Evolutionary conservation across 2,797 vertebrate genomes (phyloP), one percentile per base, ranked within the genome.

Genomic region (Galago senegalensis): DNA sequence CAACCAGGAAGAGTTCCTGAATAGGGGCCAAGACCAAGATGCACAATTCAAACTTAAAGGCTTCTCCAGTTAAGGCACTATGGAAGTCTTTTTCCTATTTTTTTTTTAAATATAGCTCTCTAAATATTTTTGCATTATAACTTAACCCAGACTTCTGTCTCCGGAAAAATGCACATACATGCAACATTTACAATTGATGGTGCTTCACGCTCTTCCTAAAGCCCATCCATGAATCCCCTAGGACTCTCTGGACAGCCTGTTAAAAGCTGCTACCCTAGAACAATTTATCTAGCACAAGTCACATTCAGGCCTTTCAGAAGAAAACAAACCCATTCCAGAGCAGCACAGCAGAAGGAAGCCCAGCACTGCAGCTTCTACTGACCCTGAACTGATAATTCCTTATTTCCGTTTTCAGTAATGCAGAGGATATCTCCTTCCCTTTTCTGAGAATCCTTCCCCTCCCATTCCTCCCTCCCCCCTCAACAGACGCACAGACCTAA

Each of bases 301-400:
- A n/a, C 80, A 91, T 82, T 79, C 56, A 67, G 61, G 34, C 21
- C 60, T 88, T 91, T 96, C 65, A 77, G 97, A 96, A 97, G 77
- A 49, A 95, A 83, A 73, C 49, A 75, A 90, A 95, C 63, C 65
- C 82, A 76, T 76, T 82, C 76, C 72, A 56, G 53, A 79, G 75
- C n/a, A 77, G 43, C 37, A 29, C 3, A 75, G 63, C 58, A 89
- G 91, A 93, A 84, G 93, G 77, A 97, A 95, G 61, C 88, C 53
- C 79, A 69, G 77, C 83, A 25, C 73, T 86, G 96, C 83, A 91
- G 89, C 87, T 96, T 95, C 89, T 73, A 43, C 87, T 97, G 97
- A 95, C 95, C 95, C 90, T 34, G 69, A 91, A 72, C 93, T 91
- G 96, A 97, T 94, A 97, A 97, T 89, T 97, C 65, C 87, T 88